Percentiles rank a stretch among this genome's conserved stretches.
phyloP scores from a whole-genome alignment of 2,797 vertebrate species.

The Coilia nasus region DNA sequence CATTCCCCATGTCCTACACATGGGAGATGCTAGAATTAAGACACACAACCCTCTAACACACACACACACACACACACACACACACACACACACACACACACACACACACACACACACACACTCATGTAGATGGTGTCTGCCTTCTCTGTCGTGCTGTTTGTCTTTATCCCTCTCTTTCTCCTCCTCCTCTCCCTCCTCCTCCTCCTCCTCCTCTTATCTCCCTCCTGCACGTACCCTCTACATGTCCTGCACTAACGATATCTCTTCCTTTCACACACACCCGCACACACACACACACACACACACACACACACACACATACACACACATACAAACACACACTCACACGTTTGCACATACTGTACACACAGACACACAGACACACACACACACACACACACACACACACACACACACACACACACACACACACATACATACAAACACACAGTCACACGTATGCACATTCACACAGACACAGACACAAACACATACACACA shows the following conservation, averaged over 20 bases:
- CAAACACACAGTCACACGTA: neutral
- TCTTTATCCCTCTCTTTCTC: too few species aligned
- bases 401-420: neutral
- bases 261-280: too few species aligned
- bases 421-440: neutral
- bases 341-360: neutral
- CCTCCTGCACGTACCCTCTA: neutral
- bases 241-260: neutral
- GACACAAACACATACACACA: neutral
- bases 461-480: neutral
- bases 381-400: conserved; percentile 1
- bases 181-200: neutral
- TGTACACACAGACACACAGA: neutral
- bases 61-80: too few species aligned
- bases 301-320: neutral
- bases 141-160: too few species aligned
- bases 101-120: too few species aligned
- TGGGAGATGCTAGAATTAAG: conserved; percentile 10
- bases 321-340: neutral
- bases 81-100: too few species aligned
- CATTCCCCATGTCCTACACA: too few species aligned
- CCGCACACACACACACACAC: neutral
- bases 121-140: too few species aligned
- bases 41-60: neutral
- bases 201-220: neutral